Conservation (phyloP, 2,888 invertebrate genomes). For the Ophion ventricosus region DNA sequence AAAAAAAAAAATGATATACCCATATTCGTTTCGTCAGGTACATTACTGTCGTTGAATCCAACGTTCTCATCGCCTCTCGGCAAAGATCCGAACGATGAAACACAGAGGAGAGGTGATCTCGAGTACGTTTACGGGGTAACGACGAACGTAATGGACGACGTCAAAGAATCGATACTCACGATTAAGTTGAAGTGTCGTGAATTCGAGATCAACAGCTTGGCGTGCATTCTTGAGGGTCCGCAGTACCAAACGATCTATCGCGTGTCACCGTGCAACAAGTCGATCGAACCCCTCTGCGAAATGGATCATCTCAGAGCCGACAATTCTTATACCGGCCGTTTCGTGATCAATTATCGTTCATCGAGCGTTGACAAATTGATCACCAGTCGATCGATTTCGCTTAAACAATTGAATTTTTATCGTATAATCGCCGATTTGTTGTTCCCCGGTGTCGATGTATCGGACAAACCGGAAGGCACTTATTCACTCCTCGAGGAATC, state of each 20-base stretch:
- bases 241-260: slow-evolving; percentile 50
- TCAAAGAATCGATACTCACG: slow-evolving; percentile 46
- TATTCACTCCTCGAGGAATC: slow-evolving; percentile 53
- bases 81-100: background rate
- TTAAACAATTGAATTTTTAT: slow-evolving; percentile 58
- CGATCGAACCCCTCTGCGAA: slow-evolving; percentile 14
- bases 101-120: background rate
- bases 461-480: slow-evolving; percentile 46
- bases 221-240: slow-evolving; percentile 50
- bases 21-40: slow-evolving; percentile 9
- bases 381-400: slow-evolving; percentile 28
- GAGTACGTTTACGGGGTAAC: slow-evolving; percentile 48
- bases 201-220: slow-evolving; percentile 16
- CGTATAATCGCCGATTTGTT: slow-evolving; percentile 50
- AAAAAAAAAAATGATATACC: background rate
- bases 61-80: background rate
- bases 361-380: slow-evolving; percentile 47
- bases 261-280: slow-evolving; percentile 22
- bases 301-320: slow-evolving; percentile 37
- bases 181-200: slow-evolving; percentile 53
- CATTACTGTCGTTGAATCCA: slow-evolving; percentile 21
- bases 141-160: slow-evolving; percentile 48
- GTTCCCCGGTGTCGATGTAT: slow-evolving; percentile 53
- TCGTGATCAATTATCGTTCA: slow-evolving; percentile 52
- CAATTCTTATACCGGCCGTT: slow-evolving; percentile 54